Conservation (phyloP, 2,113 vertebrate genomes). For the Phodopus roborovskii region DNA sequence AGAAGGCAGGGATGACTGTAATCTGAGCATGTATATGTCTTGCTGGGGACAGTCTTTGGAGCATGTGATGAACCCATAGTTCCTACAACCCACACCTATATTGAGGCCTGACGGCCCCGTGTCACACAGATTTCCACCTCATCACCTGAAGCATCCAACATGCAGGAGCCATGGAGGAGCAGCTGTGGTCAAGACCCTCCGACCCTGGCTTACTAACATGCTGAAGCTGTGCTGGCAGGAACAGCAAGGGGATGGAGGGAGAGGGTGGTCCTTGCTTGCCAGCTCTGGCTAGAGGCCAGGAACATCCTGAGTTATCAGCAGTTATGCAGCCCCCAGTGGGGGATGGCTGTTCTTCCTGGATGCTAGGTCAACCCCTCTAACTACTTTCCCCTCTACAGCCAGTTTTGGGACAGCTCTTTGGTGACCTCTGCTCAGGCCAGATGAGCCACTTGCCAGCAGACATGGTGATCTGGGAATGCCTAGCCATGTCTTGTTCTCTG, state of each 20-base stretch:
- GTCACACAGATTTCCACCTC: neutral
- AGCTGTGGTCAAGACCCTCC: neutral
- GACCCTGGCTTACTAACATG: neutral
- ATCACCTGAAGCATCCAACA: neutral
- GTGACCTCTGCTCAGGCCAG: neutral
- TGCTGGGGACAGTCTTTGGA: no score
- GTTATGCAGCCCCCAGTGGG: no score
- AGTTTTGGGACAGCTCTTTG: neutral
- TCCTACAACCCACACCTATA: neutral
- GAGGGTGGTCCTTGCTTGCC: neutral
- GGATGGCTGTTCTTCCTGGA: rapidly evolving
- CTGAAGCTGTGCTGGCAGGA: neutral
- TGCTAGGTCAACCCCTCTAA: no score
- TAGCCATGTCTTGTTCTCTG: neutral
- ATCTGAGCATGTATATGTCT: neutral
- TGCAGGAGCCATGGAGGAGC: no score
- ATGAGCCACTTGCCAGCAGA: neutral
- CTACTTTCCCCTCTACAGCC: no score
- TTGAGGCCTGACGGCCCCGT: neutral
- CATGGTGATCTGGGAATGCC: neutral
- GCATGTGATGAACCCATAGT: neutral
- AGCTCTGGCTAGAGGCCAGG: neutral
- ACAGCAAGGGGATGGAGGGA: neutral
- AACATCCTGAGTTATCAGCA: neutral
- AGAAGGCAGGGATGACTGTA: no score